Evolutionary conservation across 2,797 vertebrate species (phyloP).

Genomic region (Arctocebus calabarensis): DNA sequence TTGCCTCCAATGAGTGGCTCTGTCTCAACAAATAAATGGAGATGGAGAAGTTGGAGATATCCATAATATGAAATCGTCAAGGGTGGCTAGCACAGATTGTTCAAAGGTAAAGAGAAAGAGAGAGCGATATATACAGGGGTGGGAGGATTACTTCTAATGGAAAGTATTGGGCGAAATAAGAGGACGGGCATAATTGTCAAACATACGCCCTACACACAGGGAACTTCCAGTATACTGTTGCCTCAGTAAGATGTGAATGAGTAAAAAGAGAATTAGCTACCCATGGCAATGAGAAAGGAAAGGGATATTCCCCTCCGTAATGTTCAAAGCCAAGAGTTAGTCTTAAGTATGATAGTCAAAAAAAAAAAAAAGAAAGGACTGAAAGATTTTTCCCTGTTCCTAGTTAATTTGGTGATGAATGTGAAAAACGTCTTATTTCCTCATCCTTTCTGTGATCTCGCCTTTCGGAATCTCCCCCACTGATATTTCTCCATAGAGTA

Average conservation of each 20-base stretch:
- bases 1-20: neutral
- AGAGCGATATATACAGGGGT: neutral
- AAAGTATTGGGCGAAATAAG: neutral
- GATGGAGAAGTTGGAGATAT: neutral
- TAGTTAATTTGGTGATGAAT: neutral
- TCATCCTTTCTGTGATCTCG: neutral
- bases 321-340: neutral
- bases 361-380: neutral
- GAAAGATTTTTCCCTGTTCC: neutral
- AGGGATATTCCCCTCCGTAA: accelerated
- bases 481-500: neutral
- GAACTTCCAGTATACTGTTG: neutral
- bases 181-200: neutral
- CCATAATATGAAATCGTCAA: neutral
- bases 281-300: neutral
- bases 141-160: neutral
- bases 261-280: neutral
- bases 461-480: neutral
- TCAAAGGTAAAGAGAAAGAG: neutral
- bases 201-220: neutral
- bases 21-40: constrained; percentile 5
- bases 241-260: neutral
- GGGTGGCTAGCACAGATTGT: neutral
- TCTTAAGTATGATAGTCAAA: neutral
- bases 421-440: neutral